Base-by-base conservation (phyloP, 2,888 invertebrate genomes). In the Parochlus steinenii region DNA sequence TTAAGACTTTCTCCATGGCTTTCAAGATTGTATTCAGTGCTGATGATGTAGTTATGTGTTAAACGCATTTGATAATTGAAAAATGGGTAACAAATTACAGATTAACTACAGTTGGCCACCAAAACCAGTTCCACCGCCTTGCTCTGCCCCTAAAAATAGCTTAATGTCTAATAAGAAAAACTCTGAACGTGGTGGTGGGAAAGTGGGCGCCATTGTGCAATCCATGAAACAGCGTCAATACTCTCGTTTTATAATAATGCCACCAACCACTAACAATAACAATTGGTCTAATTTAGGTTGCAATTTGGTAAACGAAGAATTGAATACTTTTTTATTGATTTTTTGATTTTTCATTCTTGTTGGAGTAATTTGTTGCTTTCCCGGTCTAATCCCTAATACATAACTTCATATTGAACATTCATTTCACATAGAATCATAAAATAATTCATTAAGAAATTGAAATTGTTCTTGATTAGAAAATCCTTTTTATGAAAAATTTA, bases 71-170 rank as follows among this genome's bases (percentile, higher is more conserved):
- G 10, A 15, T 14, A 14, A 5, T 14, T n/a, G 6, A 29, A 8
- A 12, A 16, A 29, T 29, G 15, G 10, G 17, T 16, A 29, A 15
- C 4, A 29, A 17, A 27, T 59, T 60, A 44, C 60, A 64, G 64
- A 63, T 64, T 51, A 59, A 55, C 56, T 64, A 64, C 62, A 63
- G 64, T 58, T 64, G 64, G 63, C 64, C 64, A 50, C 43, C 52
- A 44, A 40, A 40, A 33, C 39, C 31, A 12, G 31, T 31, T 31
- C 17, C n/a, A 33, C 17, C 35, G 24, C 17, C 36, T 37, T 24
- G 34, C 28, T 35, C 36, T 25, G 16, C 38, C 31, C 18, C 38
- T 33, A 37, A 36, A 36, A 15, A 11, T 28, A 36, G 28, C 30
- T 30, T 18, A 17, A 30, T 36, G 19, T 28, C 16, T 35, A 12